A percentile compares a stretch with the other conserved stretches of the same genome.
phyloP scores from a whole-genome alignment of 2,113 vertebrate species.

The Indicator indicator region DNA sequence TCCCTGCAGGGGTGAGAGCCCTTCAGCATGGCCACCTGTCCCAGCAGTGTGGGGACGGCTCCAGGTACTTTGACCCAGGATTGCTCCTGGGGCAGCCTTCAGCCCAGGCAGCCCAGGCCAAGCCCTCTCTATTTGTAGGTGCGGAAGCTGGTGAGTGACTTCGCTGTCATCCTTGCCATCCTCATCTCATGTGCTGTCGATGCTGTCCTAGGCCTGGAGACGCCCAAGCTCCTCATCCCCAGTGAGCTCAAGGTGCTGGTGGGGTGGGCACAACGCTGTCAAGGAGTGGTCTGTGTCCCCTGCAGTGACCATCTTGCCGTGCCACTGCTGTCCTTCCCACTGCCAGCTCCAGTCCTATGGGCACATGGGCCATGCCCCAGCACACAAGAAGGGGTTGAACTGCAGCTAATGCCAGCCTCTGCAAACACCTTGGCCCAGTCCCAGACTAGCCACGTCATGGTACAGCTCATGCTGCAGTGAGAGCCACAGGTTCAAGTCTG shows the following conservation, averaged over 20 bases:
- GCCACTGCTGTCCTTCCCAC: neutral
- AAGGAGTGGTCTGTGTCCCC: neutral
- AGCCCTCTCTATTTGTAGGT: slow-evolving; percentile 56
- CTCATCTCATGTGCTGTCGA: slow-evolving; percentile 74
- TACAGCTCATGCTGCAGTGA: neutral
- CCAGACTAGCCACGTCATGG: neutral
- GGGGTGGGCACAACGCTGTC: neutral
- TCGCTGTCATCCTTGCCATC: slow-evolving; percentile 79
- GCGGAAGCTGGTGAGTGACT: slow-evolving; percentile 76
- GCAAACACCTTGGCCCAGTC: neutral
- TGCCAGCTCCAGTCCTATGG: rapidly evolving
- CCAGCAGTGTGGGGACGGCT: rapidly evolving
- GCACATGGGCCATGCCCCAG: neutral
- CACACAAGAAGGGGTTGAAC: neutral
- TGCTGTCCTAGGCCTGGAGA: slow-evolving; percentile 75
- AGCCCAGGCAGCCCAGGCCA: neutral
- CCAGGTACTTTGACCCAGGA: rapidly evolving
- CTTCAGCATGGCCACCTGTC: neutral
- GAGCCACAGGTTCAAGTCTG: neutral
- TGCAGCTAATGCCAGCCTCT: neutral
- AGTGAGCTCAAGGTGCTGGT: slow-evolving; percentile 77
- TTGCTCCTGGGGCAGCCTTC: neutral
- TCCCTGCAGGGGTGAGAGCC: slow-evolving; percentile 73
- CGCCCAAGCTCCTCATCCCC: slow-evolving; percentile 81
- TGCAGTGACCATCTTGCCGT: rapidly evolving